Base-by-base conservation (phyloP, 1,140 invertebrate species). In the Heliconius congener region DNA sequence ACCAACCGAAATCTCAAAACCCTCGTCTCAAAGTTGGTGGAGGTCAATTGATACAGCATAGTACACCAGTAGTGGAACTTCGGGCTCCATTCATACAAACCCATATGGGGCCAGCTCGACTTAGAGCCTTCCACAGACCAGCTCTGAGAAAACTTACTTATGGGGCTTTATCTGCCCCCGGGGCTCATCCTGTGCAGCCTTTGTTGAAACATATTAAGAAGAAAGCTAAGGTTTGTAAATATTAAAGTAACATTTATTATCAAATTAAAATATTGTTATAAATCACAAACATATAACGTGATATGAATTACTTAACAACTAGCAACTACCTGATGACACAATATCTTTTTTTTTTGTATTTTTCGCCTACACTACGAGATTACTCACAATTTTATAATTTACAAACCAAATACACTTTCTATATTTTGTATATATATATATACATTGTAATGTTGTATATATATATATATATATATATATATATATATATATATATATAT, bases 21-120 rank as follows among this genome's bases (percentile, higher is more conserved):
- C 91, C 98, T 39, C 96, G 97, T 76, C 94, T 98, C 0, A 98
- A 97, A 93, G 97, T 97, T 30, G 96, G 97, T 18, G 97, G 97
- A 19, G 97, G 97, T 13, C 98, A 98, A 92, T 95, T 98, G 9
- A 98, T 99, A 77, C 98, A 99, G 93, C 99, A 99, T 93, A 99
- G 99, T 50, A 99, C 98, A 3, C 99, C 99, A 0, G 98, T 99
- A 1, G 97, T 99, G 9, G 99, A 99, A 91, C 94, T 99, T 18
- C 95, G 98, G 19, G 96, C 97, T 60, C 98, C 99, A 4, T 99
- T 99, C 94, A 98, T 99, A 81, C 99, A 98, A 80, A 99, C 99
- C 1, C 96, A 98, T 92, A 97, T 99, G 96, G 97, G 97, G 30
- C 91, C 93, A 1, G 93, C 93, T 1, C 77, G 98, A 83, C 94